Conservation (phyloP, 2,797 vertebrate species). For the Coracias cyanogaster region DNA sequence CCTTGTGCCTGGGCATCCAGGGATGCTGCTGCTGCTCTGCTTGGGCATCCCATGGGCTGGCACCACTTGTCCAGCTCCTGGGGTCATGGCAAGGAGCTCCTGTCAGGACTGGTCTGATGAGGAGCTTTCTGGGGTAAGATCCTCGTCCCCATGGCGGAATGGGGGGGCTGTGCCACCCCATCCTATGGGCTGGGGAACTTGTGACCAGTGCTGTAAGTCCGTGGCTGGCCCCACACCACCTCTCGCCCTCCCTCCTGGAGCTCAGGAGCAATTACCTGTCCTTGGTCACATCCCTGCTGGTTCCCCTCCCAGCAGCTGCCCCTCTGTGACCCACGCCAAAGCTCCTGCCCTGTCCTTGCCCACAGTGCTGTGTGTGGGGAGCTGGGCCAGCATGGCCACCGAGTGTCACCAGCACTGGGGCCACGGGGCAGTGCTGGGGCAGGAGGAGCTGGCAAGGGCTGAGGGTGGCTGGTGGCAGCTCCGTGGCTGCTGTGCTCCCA, state of each 20-base stretch:
- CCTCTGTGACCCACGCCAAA: neutral
- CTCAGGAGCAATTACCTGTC: neutral
- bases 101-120: fast-evolving
- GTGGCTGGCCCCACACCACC: fast-evolving
- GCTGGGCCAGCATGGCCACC: neutral
- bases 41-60: neutral
- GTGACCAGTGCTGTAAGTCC: neutral
- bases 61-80: neutral
- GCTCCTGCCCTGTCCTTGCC: neutral
- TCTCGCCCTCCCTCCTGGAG: neutral
- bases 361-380: fast-evolving
- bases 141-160: fast-evolving
- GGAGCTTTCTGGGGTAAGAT: neutral
- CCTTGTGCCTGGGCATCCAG: too few relatives aligned
- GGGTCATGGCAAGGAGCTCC: fast-evolving
- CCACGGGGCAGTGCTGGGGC: neutral
- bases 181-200: fast-evolving
- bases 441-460: neutral
- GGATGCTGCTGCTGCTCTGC: fast-evolving
- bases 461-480: neutral
- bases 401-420: neutral
- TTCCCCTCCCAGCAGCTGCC: neutral
- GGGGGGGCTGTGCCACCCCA: too few relatives aligned
- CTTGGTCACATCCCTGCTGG: neutral
- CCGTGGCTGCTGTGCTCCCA: fast-evolving